Base-by-base conservation (phyloP, 2,113 vertebrate genomes). In the Rhea pennata region DNA sequence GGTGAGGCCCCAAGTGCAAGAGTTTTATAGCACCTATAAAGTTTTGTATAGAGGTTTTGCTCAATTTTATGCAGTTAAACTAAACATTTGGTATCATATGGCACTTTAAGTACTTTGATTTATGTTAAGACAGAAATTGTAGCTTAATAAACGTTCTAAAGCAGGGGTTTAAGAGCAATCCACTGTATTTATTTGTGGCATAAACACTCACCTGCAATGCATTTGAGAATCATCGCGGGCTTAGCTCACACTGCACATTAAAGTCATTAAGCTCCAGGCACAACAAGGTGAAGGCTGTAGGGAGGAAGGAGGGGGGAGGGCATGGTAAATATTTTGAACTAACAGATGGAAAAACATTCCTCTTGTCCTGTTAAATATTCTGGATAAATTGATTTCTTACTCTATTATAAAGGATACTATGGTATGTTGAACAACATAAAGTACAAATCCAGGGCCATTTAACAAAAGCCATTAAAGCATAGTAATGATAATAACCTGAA, bases 21-120 rank as follows among this genome's bases (percentile, higher is more conserved):
- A 40, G 46, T 97, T 98, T 98, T 97, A 98, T 95, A 87, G 94
- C 83, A 39, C 61, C 97, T 69, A 94, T 97, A 97, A 98, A 98
- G 87, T 44, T 67, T 92, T 74, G 53, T 56, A 74, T 91, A 94
- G 90, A 96, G 94, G 77, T 96, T 97, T 93, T 75, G 71, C 96
- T 95, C 95, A 74, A 76, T 97, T 96, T 97, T 97, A 95, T 96
- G 96, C 97, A 81, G 94, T 95, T 97, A 93, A 96, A 96, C 61
- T 77, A 93, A 95, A 96, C 90, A 56, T 96, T 97, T 97, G 97
- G 95, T 92, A 90, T 98, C 98, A 95, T 91, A 76, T 94, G 97
- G 98, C 97, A 97, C 92, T 97, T 97, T 87, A 94, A 97, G 96
- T 86, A 85, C 97, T 93, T 94, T 97, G 98, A 97, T 98, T 97